Base-by-base conservation (phyloP, 2,113 vertebrate genomes). In the Sinosuthora webbiana region DNA sequence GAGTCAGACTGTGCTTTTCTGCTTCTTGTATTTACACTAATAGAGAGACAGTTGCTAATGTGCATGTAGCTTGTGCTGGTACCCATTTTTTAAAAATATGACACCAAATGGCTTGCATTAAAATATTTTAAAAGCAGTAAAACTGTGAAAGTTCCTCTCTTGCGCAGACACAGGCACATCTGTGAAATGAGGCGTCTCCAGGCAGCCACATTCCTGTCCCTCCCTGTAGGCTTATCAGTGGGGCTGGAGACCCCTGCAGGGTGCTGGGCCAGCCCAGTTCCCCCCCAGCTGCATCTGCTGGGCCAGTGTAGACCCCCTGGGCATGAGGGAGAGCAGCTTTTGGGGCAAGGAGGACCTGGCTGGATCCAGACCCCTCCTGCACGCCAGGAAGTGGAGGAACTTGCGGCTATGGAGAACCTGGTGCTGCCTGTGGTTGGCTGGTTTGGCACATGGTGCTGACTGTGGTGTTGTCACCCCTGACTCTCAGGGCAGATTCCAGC, bases 41-140 rank as follows among this genome's bases (percentile, higher is more conserved):
- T 70, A 42, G 14, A 74, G 94, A 95, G 92, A 83, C 80, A 64
- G 81, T 96, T 90, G 94, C 92, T 93, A 88, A 91, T 81, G 90
- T 6, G 21, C 68, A 12, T 90, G 79, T 52, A 89, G 95, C 88
- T 96, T 71, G 41, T 74, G 94, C 88, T 96, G 93, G 88, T 91
- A 86, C 77, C 88, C 88, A 30, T 83, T 93, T 96, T 92, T 89
- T 1, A 27, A 56, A 96, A 95, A 88, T 80, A 79, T 94, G 88
- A 94, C 82, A 87, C 94, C 94, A 95, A 96, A 95, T 95, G 96
- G 90, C 92, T 96, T 80, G 76, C 93, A 95, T 93, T 95, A 93
- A 95, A 93, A 93, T 92, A 92, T 89, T 95, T 96, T 83, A 88
- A 47, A 81, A 92, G 94, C 92, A 92, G 73, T 88, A 88, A 93